Percentiles rank a stretch among this genome's conserved stretches.
phyloP scores from a whole-genome alignment of 2,797 vertebrate genomes.

The Euphonia xanthogaster region DNA sequence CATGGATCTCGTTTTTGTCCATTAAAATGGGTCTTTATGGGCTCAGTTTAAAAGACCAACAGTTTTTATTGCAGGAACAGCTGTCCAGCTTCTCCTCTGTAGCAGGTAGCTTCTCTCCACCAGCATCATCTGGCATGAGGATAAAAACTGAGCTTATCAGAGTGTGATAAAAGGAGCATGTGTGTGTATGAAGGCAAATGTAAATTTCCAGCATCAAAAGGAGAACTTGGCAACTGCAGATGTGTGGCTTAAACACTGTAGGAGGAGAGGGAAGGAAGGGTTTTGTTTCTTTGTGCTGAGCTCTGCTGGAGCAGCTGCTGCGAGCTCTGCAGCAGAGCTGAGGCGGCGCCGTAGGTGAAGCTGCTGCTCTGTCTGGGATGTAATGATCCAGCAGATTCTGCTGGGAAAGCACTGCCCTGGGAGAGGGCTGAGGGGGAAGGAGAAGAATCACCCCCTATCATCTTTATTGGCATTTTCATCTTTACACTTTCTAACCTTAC shows the following conservation, averaged over 20 bases:
- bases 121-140: background rate
- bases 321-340: background rate
- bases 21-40: background rate
- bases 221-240: background rate
- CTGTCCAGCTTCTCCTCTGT: background rate
- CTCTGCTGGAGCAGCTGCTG: background rate
- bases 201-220: background rate
- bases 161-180: background rate
- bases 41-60: fast-evolving
- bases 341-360: background rate
- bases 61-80: background rate
- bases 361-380: background rate
- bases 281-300: background rate
- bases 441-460: fast-evolving
- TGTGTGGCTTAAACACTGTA: background rate
- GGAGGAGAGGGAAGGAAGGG: background rate
- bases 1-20: background rate
- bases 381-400: background rate
- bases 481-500: background rate
- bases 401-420: background rate
- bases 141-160: background rate
- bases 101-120: background rate
- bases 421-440: background rate
- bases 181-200: background rate
- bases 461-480: background rate